Percentiles rank a stretch among this genome's conserved stretches.
Evolutionary conservation across 2,797 vertebrate species (phyloP).

Genomic region (Helostoma temminkii): DNA sequence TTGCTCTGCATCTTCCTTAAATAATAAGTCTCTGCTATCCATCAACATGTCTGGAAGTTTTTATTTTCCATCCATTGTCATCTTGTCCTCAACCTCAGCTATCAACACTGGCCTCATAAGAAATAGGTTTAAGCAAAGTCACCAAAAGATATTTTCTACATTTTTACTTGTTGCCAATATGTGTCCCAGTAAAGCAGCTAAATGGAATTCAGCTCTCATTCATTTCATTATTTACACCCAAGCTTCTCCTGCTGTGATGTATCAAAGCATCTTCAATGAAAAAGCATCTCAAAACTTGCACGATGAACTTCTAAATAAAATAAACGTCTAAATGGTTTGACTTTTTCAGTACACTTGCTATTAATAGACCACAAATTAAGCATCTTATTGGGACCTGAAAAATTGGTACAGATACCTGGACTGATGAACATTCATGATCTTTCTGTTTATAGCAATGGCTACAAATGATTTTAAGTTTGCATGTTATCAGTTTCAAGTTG

Average conservation of each 20-base stretch:
- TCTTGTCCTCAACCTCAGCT: background rate
- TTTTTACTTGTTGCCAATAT: too few species aligned
- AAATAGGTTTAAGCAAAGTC: too few species aligned
- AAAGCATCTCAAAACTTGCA: too few species aligned
- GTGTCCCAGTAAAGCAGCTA: too few species aligned
- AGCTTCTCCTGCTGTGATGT: background rate
- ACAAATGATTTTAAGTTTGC: background rate
- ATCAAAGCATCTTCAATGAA: background rate
- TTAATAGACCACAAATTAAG: too few species aligned
- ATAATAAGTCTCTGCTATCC: constrained; percentile 32
- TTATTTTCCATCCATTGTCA: background rate
- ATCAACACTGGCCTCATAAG: background rate
- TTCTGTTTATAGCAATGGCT: background rate
- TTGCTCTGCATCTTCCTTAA: constrained; percentile 12
- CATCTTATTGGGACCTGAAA: too few species aligned
- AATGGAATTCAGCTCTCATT: too few species aligned
- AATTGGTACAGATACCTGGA: background rate
- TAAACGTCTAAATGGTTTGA: too few species aligned
- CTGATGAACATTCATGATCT: background rate
- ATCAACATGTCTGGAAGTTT: constrained; percentile 27
- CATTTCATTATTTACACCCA: background rate
- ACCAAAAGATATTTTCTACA: too few species aligned
- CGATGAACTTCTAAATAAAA: too few species aligned
- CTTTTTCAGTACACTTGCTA: too few species aligned
- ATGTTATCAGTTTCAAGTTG: background rate